A percentile compares a stretch with the other conserved stretches of the same genome.
phyloP scores from a whole-genome alignment of 2,797 vertebrate species.

The Spheniscus humboldti region DNA sequence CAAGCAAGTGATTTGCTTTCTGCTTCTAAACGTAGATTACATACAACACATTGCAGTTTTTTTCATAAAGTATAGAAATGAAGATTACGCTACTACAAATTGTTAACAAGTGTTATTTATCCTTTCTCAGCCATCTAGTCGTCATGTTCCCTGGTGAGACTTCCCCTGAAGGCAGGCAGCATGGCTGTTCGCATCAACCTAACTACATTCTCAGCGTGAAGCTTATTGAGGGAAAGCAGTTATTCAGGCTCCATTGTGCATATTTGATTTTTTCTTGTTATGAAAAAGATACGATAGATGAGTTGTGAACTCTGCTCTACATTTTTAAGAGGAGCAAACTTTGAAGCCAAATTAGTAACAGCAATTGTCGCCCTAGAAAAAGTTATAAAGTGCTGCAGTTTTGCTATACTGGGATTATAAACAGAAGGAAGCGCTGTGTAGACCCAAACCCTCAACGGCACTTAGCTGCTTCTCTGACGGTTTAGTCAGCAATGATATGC shows the following conservation, averaged over 20 bases:
- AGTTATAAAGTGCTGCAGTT: not conserved
- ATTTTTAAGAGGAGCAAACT: not conserved
- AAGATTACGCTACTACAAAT: not conserved
- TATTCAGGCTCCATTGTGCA: not conserved
- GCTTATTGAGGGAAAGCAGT: not conserved
- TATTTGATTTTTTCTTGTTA: not conserved
- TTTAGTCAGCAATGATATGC: not conserved
- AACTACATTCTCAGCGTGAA: not conserved
- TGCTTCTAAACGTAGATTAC: not conserved
- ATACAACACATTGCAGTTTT: not conserved
- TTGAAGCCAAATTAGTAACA: not conserved
- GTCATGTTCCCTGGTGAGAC: accelerated
- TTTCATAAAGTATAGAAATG: not conserved
- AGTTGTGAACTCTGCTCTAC: not conserved
- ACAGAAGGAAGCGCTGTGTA: not conserved
- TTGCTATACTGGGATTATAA: not conserved
- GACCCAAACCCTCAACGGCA: not conserved
- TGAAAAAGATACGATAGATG: not conserved
- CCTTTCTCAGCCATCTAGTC: not conserved
- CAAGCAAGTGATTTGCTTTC: not conserved
- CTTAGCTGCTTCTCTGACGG: not conserved
- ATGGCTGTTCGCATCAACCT: not conserved
- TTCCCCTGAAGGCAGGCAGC: not conserved
- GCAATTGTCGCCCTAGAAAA: not conserved
- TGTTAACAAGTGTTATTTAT: not conserved